These are phyloP conservation scores for Anneissia japonica DNA, from an alignment of 35 echinoderm and acorn worm genomes.

Conservation along the genomic window DNA sequence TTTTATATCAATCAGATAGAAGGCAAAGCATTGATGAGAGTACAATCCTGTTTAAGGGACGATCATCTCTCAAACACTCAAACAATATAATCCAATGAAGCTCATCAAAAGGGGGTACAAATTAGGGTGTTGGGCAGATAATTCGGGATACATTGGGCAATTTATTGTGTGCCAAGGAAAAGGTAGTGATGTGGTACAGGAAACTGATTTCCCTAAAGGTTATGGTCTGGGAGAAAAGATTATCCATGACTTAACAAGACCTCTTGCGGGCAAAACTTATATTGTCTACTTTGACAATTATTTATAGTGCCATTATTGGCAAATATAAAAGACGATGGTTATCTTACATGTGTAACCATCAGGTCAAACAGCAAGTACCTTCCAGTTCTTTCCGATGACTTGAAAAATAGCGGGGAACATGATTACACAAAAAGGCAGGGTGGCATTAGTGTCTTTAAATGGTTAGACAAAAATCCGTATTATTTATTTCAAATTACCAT, in stretches of 20 bases:
- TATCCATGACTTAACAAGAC: not conserved
- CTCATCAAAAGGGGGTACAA: no score
- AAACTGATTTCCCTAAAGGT: not conserved
- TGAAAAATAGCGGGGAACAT: no score
- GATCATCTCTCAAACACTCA: constrained; percentile 5
- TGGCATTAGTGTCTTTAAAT: no score
- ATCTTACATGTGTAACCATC: constrained; percentile 2
- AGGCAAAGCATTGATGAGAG: constrained; percentile 20
- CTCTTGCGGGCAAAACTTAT: not conserved
- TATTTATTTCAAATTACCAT: constrained; percentile 23
- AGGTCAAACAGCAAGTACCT: constrained; percentile 10
- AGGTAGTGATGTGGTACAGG: not conserved
- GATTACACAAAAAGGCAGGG: no score
- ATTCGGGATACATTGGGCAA: constrained; percentile 9
- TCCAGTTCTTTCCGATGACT: no score
- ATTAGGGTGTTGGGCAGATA: constrained; percentile 7
- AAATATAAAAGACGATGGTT: constrained; percentile 16
- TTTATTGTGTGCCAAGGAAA: not conserved
- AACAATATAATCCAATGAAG: constrained; percentile 20
- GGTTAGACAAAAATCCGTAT: constrained; percentile 19
- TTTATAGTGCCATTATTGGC: constrained; percentile 5
- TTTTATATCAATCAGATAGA: constrained; percentile 4
- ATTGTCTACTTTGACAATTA: constrained; percentile 26
- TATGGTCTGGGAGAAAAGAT: constrained; percentile 20
- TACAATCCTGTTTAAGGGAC: not conserved